Percentiles rank a stretch among this genome's conserved stretches.
Conservation (phyloP, 2,888 invertebrate genomes). For the Barypeithes pellucidus region DNA sequence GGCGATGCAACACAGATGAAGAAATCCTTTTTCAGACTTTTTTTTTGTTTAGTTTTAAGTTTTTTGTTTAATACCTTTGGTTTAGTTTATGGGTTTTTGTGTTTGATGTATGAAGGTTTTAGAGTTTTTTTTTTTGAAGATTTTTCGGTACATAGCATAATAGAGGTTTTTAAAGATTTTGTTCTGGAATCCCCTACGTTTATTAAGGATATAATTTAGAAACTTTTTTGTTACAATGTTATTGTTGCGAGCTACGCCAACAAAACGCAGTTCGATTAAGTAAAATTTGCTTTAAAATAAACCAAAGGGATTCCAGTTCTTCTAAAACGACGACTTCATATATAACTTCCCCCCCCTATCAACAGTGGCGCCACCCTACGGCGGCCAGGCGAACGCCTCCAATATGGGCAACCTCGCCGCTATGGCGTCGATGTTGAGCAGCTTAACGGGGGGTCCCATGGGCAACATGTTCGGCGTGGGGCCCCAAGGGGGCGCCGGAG, state of each 20-base stretch:
- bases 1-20: too few species aligned
- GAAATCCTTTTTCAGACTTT: too few species aligned
- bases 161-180: neutral
- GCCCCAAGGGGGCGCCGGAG: slow-evolving; percentile 59
- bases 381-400: slow-evolving; percentile 52
- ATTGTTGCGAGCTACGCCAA: too few species aligned
- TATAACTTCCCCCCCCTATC: slow-evolving; percentile 15
- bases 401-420: slow-evolving; percentile 70
- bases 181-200: too few species aligned
- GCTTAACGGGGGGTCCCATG: slow-evolving; percentile 69
- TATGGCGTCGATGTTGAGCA: slow-evolving; percentile 71
- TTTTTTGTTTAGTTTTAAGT: too few species aligned
- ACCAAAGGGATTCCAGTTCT: too few species aligned
- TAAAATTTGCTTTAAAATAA: neutral
- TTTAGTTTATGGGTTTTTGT: neutral
- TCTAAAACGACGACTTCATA: too few species aligned
- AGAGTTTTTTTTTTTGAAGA: neutral
- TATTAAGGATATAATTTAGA: too few species aligned
- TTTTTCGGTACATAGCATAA: too few species aligned
- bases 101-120: neutral
- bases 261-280: too few species aligned
- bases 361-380: slow-evolving; percentile 66
- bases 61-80: too few species aligned
- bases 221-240: too few species aligned
- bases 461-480: slow-evolving; percentile 67